phyloP scores from a whole-genome alignment of 2,797 vertebrate genomes.

The Enteromius treurensis region DNA sequence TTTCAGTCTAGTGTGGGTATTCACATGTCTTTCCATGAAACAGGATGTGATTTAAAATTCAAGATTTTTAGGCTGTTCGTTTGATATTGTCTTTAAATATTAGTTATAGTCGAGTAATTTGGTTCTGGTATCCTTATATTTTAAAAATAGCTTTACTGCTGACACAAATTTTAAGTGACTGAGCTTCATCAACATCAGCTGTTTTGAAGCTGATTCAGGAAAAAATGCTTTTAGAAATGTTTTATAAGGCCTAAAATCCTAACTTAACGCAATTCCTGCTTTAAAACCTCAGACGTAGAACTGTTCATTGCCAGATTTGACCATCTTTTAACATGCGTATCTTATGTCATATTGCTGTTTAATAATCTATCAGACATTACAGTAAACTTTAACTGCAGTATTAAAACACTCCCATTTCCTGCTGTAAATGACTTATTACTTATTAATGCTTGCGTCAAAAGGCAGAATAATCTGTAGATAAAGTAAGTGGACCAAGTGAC shows the following conservation, averaged over 20 bases:
- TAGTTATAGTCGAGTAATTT: conserved; percentile 26
- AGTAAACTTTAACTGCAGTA: conserved; percentile 21
- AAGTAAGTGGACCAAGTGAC: background rate
- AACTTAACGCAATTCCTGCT: background rate
- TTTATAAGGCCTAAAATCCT: conserved; percentile 1
- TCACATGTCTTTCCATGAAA: conserved; percentile 9
- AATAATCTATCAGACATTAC: conserved; percentile 6
- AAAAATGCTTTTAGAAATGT: background rate
- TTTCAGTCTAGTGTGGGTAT: background rate
- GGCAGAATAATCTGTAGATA: background rate
- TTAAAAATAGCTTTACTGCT: conserved; percentile 7
- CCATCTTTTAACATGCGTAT: background rate
- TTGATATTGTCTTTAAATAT: conserved; percentile 10
- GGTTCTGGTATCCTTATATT: background rate
- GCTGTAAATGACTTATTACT: background rate
- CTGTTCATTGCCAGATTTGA: background rate
- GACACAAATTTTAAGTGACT: background rate
- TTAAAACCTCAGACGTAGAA: conserved; percentile 3
- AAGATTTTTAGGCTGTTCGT: background rate
- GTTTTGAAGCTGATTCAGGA: conserved; percentile 15
- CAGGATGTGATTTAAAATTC: background rate
- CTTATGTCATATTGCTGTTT: background rate
- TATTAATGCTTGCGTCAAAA: conserved; percentile 4
- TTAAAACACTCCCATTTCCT: background rate
- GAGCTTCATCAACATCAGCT: conserved; percentile 4